phyloP scores from a whole-genome alignment of 2,888 invertebrate genomes.

The Hemaris fuciformis region DNA sequence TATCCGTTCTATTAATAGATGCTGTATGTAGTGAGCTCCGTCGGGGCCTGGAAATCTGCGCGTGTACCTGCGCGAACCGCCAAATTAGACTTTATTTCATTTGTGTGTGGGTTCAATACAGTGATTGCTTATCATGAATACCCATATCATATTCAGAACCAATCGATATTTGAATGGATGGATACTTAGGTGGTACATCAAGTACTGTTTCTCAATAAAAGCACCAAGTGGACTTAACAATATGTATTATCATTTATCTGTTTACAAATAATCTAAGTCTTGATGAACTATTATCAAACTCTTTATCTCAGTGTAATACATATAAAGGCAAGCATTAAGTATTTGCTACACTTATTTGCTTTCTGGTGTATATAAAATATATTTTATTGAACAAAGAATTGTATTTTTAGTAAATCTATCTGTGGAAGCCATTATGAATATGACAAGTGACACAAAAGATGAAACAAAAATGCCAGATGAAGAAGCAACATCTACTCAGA shows the following conservation, averaged over 20 bases:
- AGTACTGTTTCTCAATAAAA: background rate
- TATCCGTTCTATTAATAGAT: conserved; percentile 8
- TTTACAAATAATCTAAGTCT: background rate
- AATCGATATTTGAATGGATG: background rate
- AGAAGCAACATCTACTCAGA: background rate
- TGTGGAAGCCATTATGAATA: conserved; percentile 53
- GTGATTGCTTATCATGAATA: background rate
- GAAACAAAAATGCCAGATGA: conserved; percentile 10
- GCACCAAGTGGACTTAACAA: background rate
- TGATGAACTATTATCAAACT: background rate
- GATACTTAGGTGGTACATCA: background rate
- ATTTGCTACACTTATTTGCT: background rate
- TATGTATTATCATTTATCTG: background rate
- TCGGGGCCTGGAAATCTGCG: conserved; percentile 1
- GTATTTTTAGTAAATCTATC: conserved; percentile 44
- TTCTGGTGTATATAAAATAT: background rate
- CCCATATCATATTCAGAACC: background rate
- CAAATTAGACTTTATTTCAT: background rate
- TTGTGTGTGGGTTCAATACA: background rate
- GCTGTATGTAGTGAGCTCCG: background rate
- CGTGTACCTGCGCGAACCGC: background rate
- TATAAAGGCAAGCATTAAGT: background rate
- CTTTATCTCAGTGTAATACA: background rate
- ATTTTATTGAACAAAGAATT: background rate
- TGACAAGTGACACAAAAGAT: conserved; percentile 36